phyloP scores from a whole-genome alignment of 2,888 invertebrate species.

The Oxycera nigricornis region DNA sequence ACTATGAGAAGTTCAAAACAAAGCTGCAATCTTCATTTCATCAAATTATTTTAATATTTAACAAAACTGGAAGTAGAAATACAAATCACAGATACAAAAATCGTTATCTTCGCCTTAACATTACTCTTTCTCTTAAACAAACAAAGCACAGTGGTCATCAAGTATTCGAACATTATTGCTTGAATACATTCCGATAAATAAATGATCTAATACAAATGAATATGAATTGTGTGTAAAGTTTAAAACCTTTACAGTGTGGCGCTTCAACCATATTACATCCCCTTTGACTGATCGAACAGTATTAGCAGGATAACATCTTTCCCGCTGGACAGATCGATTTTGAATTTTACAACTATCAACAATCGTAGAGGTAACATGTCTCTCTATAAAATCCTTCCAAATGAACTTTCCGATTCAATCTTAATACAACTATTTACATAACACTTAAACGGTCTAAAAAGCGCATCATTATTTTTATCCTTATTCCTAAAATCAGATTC shows the following conservation, averaged over 20 bases:
- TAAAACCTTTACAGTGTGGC: not conserved
- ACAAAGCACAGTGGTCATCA: slow-evolving; percentile 14
- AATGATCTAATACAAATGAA: not conserved
- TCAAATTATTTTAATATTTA: not conserved
- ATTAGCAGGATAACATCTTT: too few relatives aligned
- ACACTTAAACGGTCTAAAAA: not conserved
- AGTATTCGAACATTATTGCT: slow-evolving; percentile 18
- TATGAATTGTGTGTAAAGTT: not conserved
- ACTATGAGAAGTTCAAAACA: too few relatives aligned
- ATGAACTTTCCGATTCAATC: not conserved
- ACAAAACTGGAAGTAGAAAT: slow-evolving; percentile 32
- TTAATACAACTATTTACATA: not conserved
- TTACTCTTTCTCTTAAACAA: not conserved
- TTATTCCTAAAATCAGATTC: not conserved
- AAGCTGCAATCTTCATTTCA: too few relatives aligned
- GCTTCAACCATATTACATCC: too few relatives aligned
- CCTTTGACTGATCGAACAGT: too few relatives aligned
- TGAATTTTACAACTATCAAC: too few relatives aligned
- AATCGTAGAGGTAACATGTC: not conserved
- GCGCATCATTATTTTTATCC: too few relatives aligned
- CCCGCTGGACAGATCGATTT: too few relatives aligned
- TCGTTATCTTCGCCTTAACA: not conserved
- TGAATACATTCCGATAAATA: not conserved
- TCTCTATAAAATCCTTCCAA: not conserved
- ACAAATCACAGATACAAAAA: slow-evolving; percentile 38